Base-by-base conservation (phyloP, 2,797 vertebrate genomes). In the Lithobates pipiens region DNA sequence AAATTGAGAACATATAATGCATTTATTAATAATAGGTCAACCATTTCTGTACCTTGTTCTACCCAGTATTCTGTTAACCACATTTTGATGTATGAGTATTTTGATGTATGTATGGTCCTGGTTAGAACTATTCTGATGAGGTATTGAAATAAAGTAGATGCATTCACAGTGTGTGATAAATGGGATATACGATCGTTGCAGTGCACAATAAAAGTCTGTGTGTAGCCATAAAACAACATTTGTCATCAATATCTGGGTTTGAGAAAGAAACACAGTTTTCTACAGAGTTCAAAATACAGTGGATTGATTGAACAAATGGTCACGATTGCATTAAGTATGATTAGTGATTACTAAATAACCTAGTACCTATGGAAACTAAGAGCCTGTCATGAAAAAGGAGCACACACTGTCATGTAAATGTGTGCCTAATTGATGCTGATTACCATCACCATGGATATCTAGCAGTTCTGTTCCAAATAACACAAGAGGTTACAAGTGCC, bases 311-410 rank as follows among this genome's bases (percentile, higher is more conserved):
- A 67, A 67, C 25, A 67, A 29, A 15, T 67, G 27, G 16, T 8
- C 27, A 25, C 13, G 3, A 67, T n/a, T 23, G 5, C 65, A 67
- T 67, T 29, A 13, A 27, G 65, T 29, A 7, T 29, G 25, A 27
- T 75, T 8, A 34, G 25, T 15, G 34, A 6, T 15, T 67, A 67
- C 27, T 29, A 11, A 9, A 42, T 11, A 16, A 23, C 27, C 10
- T 27, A 68, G 42, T 85, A 80, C 84, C 84, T 80, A 85, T 85
- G 71, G 84, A 75, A 85, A 85, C 70, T 36, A 80, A 79, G 69
- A 73, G 16, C 13, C 32, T 77, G 13, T 57, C 42, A 67, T 57
- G 34, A 67, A 65, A 77, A 46, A 46, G 42, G 50, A 79, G 18
- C 36, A 23, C 46, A 83, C n/a, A 34, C 34, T 77, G 46, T 46